A percentile compares a stretch with the other conserved stretches of the same genome.
Evolutionary conservation across 2,888 invertebrate genomes (phyloP).

Genomic region (Tethea ocularis): DNA sequence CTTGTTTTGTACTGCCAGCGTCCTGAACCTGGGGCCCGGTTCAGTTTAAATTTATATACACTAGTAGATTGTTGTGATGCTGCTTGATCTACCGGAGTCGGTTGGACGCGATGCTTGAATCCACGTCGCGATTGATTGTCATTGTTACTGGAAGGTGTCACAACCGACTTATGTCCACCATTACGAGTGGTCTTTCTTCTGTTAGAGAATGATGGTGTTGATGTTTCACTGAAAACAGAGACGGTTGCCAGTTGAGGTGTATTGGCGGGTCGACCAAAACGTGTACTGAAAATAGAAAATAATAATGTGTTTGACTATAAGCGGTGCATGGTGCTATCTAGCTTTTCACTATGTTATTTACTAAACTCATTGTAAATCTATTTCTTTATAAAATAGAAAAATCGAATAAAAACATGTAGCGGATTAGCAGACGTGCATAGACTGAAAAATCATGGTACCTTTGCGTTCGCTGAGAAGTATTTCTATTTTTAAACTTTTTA

Average conservation of each 20-base stretch:
- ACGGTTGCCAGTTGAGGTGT: constrained; percentile 85
- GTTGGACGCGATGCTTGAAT: constrained; percentile 87
- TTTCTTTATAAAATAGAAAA: too few relatives aligned
- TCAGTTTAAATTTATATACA: constrained; percentile 91
- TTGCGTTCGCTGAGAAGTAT: constrained; percentile 65
- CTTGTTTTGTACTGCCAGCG: constrained; percentile 96
- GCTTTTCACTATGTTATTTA: constrained; percentile 9
- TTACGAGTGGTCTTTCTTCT: constrained; percentile 80
- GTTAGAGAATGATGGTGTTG: constrained; percentile 76
- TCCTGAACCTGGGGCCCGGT: constrained; percentile 91
- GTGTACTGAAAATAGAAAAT: constrained; percentile 74
- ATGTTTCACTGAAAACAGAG: constrained; percentile 86
- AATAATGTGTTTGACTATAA: constrained; percentile 24
- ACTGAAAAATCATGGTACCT: constrained; percentile 52
- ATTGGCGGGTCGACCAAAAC: constrained; percentile 75
- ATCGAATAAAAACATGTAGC: neutral
- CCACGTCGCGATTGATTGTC: constrained; percentile 82
- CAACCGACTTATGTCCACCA: constrained; percentile 69
- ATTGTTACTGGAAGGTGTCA: constrained; percentile 68
- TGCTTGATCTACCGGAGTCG: constrained; percentile 81
- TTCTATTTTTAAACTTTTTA: constrained; percentile 78
- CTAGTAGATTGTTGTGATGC: constrained; percentile 82
- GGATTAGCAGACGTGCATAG: neutral
- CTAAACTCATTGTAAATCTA: neutral
- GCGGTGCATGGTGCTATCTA: neutral